Evolutionary conservation across 1,140 invertebrate species (phyloP).

Genomic region (Steinernema feltiae): DNA sequence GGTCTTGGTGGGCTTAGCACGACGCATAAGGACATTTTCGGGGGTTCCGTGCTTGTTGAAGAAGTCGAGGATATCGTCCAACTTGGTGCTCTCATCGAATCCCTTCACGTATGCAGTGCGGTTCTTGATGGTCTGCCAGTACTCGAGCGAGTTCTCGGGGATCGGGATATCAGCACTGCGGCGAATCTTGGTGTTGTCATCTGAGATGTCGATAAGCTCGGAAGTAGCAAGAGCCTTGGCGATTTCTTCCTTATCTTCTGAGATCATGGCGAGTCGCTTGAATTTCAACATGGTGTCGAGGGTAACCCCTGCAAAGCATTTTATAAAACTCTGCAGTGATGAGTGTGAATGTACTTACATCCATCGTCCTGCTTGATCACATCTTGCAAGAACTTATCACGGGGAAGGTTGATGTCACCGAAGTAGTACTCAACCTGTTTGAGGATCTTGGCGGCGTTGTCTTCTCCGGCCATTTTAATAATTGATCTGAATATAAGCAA

Average conservation of each 20-base stretch:
- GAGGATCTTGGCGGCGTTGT: neutral
- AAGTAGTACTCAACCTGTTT: slow-evolving; percentile 67
- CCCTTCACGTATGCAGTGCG: slow-evolving; percentile 82
- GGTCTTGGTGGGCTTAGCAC: slow-evolving; percentile 32
- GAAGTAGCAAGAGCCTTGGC: slow-evolving; percentile 70
- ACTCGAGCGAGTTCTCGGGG: slow-evolving; percentile 76
- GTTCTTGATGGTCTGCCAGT: slow-evolving; percentile 70
- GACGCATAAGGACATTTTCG: slow-evolving; percentile 66
- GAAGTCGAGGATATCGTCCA: slow-evolving; percentile 72
- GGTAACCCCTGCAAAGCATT: slow-evolving; percentile 66
- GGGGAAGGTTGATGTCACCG: slow-evolving; percentile 77
- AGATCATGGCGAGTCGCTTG: slow-evolving; percentile 73
- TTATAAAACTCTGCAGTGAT: slow-evolving; percentile 16
- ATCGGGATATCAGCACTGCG: slow-evolving; percentile 71
- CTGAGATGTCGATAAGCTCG: slow-evolving; percentile 71
- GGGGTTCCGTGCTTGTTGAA: slow-evolving; percentile 69
- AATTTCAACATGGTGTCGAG: slow-evolving; percentile 78
- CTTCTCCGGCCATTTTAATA: neutral
- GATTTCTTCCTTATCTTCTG: slow-evolving; percentile 69
- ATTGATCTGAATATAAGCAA: neutral
- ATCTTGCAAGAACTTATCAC: slow-evolving; percentile 80
- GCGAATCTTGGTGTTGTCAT: slow-evolving; percentile 75
- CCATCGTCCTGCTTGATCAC: slow-evolving; percentile 78
- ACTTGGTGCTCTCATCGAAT: slow-evolving; percentile 68
- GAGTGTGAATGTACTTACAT: slow-evolving; percentile 63